Evolutionary conservation across 1,140 invertebrate species (phyloP), one percentile per base, ranked within the genome.

Genomic region (Triops longicaudatus): DNA sequence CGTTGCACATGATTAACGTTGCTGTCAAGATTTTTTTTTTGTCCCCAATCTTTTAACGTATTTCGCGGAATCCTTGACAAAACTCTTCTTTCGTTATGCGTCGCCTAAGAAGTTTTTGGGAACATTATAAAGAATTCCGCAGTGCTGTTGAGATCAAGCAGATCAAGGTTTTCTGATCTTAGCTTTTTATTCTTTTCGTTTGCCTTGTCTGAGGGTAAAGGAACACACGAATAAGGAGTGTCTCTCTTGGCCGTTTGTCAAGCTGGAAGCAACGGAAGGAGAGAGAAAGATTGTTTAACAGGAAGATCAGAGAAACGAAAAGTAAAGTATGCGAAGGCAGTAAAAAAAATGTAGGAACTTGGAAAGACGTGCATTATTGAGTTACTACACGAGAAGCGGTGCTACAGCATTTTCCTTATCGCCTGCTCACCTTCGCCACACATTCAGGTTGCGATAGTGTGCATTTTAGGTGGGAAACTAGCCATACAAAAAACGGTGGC

Each of bases 221-320:
- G 50, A 63, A 63, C 17, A 63, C 50, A 63, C 17, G 50, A 17
- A 63, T 63, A 63, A 63, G 50, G 50, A 63, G 50, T 63, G 50
- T 63, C 50, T 10, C 7, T 63, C 50, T 63, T 63, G 50, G 50
- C 50, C 6, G 17, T 63, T 17, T 63, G 50, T 63, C 50, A 63
- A 63, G 22, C 50, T 63, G 50, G 50, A 9, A 63, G 50, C 50
- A 12, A 17, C 17, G 22, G 50, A 63, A 22, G 50, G 14, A 63
- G 50, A 63, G 50, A 63, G 50, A 63, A 63, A 63, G 0, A 63
- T 63, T 63, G 17, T 22, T 4, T n/a, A 63, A 63, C n/a, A 63
- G 50, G 22, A 63, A 63, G n/a, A 63, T 63, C 50, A 22, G 50
- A 63, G 50, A 22, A 7, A 63, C 14, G 17, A 17, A 4, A 63